Percentiles rank a stretch among this genome's conserved stretches.
Conservation (phyloP, 2,888 invertebrate genomes). For the Mimumesa dahlbomi region DNA sequence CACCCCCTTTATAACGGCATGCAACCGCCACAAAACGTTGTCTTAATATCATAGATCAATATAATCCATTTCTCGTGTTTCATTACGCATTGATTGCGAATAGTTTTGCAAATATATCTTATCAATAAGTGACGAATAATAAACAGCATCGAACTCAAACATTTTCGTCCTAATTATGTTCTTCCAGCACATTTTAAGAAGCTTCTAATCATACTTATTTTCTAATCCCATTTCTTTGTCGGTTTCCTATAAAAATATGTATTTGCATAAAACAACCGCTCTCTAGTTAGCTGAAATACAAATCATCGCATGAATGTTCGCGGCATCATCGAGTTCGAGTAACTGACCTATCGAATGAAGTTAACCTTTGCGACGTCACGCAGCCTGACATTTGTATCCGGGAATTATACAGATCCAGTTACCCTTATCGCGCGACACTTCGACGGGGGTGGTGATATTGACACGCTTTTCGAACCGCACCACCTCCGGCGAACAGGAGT, state of each 20-base stretch:
- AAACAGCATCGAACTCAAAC: too few species aligned
- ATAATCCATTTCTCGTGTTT: too few species aligned
- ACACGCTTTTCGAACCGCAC: constrained; percentile 73
- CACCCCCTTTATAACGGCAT: not conserved
- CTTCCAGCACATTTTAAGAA: too few species aligned
- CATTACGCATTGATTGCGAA: too few species aligned
- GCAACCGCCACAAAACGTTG: not conserved
- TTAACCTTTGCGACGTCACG: constrained; percentile 78
- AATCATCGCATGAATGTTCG: too few species aligned
- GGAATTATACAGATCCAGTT: constrained; percentile 65
- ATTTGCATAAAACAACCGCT: too few species aligned
- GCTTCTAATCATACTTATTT: too few species aligned
- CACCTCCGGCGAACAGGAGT: constrained; percentile 74
- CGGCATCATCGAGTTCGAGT: not conserved
- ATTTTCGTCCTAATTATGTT: too few species aligned
- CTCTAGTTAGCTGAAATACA: too few species aligned
- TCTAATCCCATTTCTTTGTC: too few species aligned
- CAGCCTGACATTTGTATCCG: constrained; percentile 73
- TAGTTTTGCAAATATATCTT: not conserved
- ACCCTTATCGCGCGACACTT: constrained; percentile 19
- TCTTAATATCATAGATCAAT: not conserved
- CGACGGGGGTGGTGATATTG: constrained; percentile 68
- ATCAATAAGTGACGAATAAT: too few species aligned
- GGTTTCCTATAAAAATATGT: too few species aligned
- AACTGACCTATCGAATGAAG: constrained; percentile 65